These are phyloP conservation scores for Amphipoea lucens DNA, from an alignment of 2,888 invertebrate genomes.

Conservation along the genomic window DNA sequence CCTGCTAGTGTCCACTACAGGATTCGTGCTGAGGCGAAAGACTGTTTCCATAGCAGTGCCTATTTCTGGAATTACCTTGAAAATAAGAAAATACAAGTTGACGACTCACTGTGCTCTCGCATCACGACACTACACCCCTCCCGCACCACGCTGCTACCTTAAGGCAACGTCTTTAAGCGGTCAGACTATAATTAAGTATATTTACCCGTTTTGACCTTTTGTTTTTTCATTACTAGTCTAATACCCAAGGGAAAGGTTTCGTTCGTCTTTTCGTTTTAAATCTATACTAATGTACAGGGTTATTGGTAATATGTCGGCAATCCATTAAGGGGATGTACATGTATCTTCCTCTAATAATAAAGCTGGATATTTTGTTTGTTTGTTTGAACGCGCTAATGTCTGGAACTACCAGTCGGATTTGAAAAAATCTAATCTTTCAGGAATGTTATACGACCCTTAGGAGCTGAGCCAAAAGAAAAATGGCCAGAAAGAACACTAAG, in stretches of 20 bases:
- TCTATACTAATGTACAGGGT: background rate
- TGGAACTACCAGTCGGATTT: too few species aligned
- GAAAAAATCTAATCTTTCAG: too few species aligned
- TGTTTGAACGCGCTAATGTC: too few species aligned
- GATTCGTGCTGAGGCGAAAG: slow-evolving; percentile 75
- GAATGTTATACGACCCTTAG: too few species aligned
- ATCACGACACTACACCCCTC: too few species aligned
- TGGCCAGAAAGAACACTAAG: too few species aligned
- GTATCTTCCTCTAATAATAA: background rate
- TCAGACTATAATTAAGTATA: background rate
- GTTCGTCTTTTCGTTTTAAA: background rate
- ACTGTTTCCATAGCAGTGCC: slow-evolving; percentile 79
- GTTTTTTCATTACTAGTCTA: background rate
- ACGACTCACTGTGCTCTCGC: too few species aligned
- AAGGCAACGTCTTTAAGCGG: too few species aligned
- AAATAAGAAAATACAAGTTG: background rate
- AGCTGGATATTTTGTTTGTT: too few species aligned
- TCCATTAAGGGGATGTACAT: background rate
- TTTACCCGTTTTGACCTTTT: background rate
- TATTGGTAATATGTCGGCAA: background rate
- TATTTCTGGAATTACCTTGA: slow-evolving; percentile 73
- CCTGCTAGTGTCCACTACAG: slow-evolving; percentile 68
- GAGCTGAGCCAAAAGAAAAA: too few species aligned
- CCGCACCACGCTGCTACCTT: too few species aligned
- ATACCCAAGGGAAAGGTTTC: background rate